Evolutionary conservation across 1,140 invertebrate species (phyloP), one percentile per base, ranked within the genome.

Genomic region (Telenomus remus): DNA sequence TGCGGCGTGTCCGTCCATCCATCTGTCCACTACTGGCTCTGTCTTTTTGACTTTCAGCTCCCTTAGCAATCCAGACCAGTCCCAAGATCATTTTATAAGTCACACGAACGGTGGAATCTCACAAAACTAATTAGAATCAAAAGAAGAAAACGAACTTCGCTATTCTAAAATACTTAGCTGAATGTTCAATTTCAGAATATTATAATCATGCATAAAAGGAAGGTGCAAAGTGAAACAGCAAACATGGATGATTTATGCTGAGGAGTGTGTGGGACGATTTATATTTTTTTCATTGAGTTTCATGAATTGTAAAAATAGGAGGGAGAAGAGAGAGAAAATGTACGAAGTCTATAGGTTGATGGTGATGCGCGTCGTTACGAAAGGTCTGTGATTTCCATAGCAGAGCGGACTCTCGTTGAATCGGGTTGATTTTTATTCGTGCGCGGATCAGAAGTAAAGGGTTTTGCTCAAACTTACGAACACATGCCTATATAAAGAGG

Each of bases 1-100:
- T 83, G 76, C 82, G 81, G 75, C 81, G 81, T 84, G 86, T 86
- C 82, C 80, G 80, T 85, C 84, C 69, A 79, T 85, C 83, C 78
- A 73, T 80, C 78, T 80, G 63, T 80, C 77, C 80, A 74, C 80
- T 77, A 76, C 59, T 54, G 56, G 72, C 56, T 66, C 46, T 2
- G 35, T 73, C 78, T 70, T 61, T 39, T 64, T 60, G 35, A 43
- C 57, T 54, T 63, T 57, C 56, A 59, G 43, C 64, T 71, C 27
- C 65, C 37, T 39, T 9, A 4, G 9, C 3, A 11, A n/a, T 39
- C 37, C 3, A 27, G 19, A 27, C 6, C 2, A 27, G 6, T 27
- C 19, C 19, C 19, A 27, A 6, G 19, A 27, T 27, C 19, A 6
- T 27, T 27, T 27, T 27, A 27, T 27, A 27, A 27, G 19, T 27